Base-by-base conservation (phyloP, 2,797 vertebrate species). In the Sebastes trivittatus region DNA sequence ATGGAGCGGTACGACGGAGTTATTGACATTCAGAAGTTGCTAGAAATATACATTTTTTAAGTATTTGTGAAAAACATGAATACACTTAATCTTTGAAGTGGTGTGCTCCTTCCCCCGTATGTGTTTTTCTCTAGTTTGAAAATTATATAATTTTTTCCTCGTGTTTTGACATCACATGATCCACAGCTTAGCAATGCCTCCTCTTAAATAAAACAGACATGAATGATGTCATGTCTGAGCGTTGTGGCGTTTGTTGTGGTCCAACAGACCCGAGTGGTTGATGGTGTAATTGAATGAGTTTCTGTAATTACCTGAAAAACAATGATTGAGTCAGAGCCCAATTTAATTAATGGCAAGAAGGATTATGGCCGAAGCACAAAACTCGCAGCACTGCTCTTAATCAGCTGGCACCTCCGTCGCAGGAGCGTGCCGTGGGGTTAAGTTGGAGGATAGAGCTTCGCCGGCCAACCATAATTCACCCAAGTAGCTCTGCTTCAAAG, bases 271-370 rank as follows among this genome's bases (percentile, higher is more conserved):
- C 86, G 86, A 94, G 88, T 89, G 87, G 82, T 91, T 92, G 84
- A 92, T 83, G 79, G 77, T 63, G 46, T 94, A 91, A 94, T 91
- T 85, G 16, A 93, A 91, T 94, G 81, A 84, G 74, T 84, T 85
- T 76, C 83, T 87, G 68, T 46, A 77, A 72, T 87, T 92, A 86
- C 75, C 89, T 78, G 78, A 79, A 80, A 88, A 91, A 87, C 76
- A 34, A 59, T 81, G 87, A 93, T 90, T 87, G 82, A 94, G 94
- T 93, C 69, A 78, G 77, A 83, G 67, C 32, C 34, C 78, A 86
- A 84, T 94, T 89, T 82, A 92, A 93, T 94, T 87, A 92, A 90
- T 70, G 77, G 60, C 65, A 67, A 87, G 75, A 91, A 6, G 54
- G 59, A 80, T 79, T 80, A 75, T 58, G 20, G 72, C 75, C 56